phyloP scores from a whole-genome alignment of 2,113 vertebrate genomes.

The Gavialis gangeticus region DNA sequence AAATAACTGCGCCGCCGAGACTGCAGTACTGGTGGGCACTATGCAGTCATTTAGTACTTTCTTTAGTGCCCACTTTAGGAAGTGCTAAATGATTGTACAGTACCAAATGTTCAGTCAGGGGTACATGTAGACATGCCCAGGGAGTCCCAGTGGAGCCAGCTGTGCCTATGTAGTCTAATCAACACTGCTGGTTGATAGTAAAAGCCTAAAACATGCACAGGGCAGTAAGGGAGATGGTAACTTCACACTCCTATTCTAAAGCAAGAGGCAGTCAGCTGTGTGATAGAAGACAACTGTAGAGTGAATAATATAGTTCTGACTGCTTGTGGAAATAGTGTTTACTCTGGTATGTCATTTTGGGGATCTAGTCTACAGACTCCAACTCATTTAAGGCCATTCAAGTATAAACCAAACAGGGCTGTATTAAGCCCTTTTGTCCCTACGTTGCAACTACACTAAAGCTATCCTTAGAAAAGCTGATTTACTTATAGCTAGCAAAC shows the following conservation, averaged over 20 bases:
- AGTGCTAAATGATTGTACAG: too few species aligned
- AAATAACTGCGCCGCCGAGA: too few species aligned
- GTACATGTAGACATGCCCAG: background rate
- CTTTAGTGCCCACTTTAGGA: too few species aligned
- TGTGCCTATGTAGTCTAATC: background rate
- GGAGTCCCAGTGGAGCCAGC: background rate
- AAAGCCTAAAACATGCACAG: background rate
- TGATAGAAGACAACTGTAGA: background rate
- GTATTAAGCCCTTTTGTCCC: background rate
- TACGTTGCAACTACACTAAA: background rate
- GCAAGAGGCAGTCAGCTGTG: background rate
- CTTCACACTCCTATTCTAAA: background rate
- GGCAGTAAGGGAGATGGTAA: background rate
- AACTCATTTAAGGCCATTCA: background rate
- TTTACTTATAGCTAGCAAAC: background rate
- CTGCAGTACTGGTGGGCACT: too few species aligned
- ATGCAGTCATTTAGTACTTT: too few species aligned
- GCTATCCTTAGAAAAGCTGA: background rate
- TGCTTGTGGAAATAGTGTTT: background rate
- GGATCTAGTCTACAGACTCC: background rate
- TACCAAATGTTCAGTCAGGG: too few species aligned
- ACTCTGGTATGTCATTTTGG: background rate
- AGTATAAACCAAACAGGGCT: fast-evolving
- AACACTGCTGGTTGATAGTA: background rate
- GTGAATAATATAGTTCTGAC: background rate